Evolutionary conservation across 2,797 vertebrate species (phyloP).

Genomic region (Sebastes minor): DNA sequence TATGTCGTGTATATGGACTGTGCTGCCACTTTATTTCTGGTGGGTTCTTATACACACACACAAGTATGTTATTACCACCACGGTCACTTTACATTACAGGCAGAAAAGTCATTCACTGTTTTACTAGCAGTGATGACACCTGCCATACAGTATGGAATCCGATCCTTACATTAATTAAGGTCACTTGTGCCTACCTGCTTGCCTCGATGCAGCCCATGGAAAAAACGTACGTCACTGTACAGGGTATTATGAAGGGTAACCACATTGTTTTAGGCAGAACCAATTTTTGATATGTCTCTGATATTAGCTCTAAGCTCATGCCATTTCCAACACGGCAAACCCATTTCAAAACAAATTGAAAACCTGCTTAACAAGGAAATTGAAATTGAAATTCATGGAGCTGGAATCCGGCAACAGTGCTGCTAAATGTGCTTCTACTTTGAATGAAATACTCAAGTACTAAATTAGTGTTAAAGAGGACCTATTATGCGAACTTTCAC

Average conservation of each 20-base stretch:
- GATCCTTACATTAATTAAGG: background rate
- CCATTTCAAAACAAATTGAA: background rate
- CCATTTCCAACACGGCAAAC: background rate
- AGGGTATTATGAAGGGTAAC: background rate
- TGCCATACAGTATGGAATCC: background rate
- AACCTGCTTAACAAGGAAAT: background rate
- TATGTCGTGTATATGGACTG: background rate
- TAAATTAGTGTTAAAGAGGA: conserved; percentile 4
- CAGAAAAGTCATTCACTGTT: background rate
- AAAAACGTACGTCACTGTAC: background rate
- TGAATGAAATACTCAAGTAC: background rate
- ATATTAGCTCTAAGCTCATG: background rate
- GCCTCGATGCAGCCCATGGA: background rate
- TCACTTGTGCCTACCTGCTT: background rate
- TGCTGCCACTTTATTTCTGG: background rate
- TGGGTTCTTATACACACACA: background rate
- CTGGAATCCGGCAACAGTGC: background rate
- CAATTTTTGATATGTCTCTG: background rate
- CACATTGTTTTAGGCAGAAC: background rate
- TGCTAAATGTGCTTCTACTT: background rate
- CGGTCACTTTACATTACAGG: background rate
- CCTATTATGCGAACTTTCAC: background rate
- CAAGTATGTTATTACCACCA: background rate
- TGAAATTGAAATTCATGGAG: background rate
- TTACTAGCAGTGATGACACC: background rate